Conservation (phyloP, 2,888 invertebrate genomes). For the Dendrolimus houi region DNA sequence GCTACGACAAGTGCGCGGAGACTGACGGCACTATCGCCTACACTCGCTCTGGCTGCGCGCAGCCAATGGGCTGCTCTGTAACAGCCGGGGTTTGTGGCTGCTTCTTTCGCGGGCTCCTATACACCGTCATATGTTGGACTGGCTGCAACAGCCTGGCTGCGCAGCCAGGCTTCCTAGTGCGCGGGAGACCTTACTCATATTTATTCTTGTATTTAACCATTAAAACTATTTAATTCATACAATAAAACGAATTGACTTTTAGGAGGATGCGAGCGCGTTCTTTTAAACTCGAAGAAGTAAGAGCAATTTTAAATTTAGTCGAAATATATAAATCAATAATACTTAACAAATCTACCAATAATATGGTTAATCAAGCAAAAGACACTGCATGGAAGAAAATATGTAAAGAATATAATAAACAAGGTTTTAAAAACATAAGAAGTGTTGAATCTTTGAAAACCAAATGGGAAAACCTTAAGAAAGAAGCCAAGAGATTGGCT, state of each 20-base stretch:
- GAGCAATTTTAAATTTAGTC: conserved; percentile 38
- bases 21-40: too few relatives aligned
- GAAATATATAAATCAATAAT: conserved; percentile 45
- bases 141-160: background rate
- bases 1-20: too few relatives aligned
- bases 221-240: background rate
- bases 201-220: too few relatives aligned
- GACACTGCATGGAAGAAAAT: conserved; percentile 51
- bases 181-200: background rate
- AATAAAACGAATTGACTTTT: conserved; percentile 7
- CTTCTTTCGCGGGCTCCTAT: background rate
- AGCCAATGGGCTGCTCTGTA: background rate
- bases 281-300: conserved; percentile 43
- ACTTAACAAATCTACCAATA: conserved; percentile 44
- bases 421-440: conserved; percentile 33
- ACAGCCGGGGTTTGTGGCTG: background rate
- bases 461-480: conserved; percentile 62
- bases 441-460: conserved; percentile 40
- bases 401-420: conserved; percentile 40
- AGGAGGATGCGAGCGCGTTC: conserved; percentile 45
- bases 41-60: too few relatives aligned
- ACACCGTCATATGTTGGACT: background rate
- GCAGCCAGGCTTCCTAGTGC: background rate
- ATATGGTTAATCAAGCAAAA: conserved; percentile 39
- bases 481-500: conserved; percentile 32